These are phyloP conservation scores for Melinaea menophilus DNA, from an alignment of 2,888 invertebrate species.

Conservation along the genomic window DNA sequence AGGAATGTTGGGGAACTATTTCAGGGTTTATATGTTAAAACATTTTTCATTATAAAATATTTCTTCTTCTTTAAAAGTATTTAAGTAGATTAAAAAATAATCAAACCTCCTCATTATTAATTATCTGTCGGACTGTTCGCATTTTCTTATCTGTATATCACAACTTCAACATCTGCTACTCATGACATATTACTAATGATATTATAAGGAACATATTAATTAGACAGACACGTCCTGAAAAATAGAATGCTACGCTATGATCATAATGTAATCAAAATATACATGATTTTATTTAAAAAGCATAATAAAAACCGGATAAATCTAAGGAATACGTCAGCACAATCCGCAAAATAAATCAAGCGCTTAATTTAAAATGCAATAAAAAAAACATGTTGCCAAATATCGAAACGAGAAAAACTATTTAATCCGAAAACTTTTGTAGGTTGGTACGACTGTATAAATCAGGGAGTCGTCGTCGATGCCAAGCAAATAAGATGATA, in stretches of 20 bases:
- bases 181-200: no score
- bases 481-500: constrained; percentile 76
- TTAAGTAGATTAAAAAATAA: constrained; percentile 30
- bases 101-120: no score
- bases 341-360: constrained; percentile 29
- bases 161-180: no score
- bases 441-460: constrained; percentile 67
- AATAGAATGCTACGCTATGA: no score
- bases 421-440: constrained; percentile 74
- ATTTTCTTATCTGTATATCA: no score
- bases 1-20: constrained; percentile 56
- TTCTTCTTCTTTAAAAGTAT: constrained; percentile 5
- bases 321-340: constrained; percentile 13
- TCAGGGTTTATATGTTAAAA: constrained; percentile 29
- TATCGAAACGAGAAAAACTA: constrained; percentile 67
- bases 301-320: constrained; percentile 10
- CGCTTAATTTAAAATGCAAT: constrained; percentile 33
- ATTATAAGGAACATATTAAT: no score
- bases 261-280: no score
- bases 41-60: no score
- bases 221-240: no score
- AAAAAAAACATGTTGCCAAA: constrained; percentile 51
- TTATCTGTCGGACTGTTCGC: no score
- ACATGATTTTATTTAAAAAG: neutral
- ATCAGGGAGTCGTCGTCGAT: constrained; percentile 69